phyloP scores from a whole-genome alignment of 2,113 vertebrate genomes.

The Ctenomys sociabilis region DNA sequence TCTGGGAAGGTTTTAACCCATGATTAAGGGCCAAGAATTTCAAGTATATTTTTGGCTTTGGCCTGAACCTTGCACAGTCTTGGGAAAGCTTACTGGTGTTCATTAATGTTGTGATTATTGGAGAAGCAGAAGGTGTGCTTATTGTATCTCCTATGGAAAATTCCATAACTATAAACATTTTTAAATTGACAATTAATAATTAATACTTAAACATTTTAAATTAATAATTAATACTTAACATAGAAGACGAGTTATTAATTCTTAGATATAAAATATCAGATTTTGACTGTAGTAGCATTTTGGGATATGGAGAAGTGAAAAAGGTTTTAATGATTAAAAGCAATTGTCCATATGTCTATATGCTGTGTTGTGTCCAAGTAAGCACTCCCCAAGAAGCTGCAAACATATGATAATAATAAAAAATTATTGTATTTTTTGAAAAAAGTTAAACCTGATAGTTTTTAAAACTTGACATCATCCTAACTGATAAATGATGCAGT shows the following conservation, averaged over 20 bases:
- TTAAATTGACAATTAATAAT: constrained; percentile 61
- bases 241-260: constrained; percentile 57
- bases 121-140: background rate
- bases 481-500: background rate
- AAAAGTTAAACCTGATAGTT: background rate
- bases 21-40: constrained; percentile 66
- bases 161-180: constrained; percentile 31
- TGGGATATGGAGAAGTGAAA: too few species aligned
- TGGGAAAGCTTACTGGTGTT: constrained; percentile 21
- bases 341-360: too few species aligned
- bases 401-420: too few species aligned
- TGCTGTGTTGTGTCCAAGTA: too few species aligned
- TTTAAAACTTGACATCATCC: background rate
- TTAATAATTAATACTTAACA: constrained; percentile 63
- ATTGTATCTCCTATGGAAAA: constrained; percentile 70
- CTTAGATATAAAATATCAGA: background rate
- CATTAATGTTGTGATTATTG: constrained; percentile 46
- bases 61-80: constrained; percentile 41
- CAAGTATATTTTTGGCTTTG: constrained; percentile 69
- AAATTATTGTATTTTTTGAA: too few species aligned
- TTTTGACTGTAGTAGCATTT: too few species aligned
- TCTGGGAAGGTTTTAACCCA: constrained; percentile 26
- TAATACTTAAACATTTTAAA: too few species aligned
- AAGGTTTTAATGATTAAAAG: too few species aligned
- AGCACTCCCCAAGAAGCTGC: too few species aligned